phyloP scores from a whole-genome alignment of 2,797 vertebrate genomes.

The Neosilurus hyrtlii region DNA sequence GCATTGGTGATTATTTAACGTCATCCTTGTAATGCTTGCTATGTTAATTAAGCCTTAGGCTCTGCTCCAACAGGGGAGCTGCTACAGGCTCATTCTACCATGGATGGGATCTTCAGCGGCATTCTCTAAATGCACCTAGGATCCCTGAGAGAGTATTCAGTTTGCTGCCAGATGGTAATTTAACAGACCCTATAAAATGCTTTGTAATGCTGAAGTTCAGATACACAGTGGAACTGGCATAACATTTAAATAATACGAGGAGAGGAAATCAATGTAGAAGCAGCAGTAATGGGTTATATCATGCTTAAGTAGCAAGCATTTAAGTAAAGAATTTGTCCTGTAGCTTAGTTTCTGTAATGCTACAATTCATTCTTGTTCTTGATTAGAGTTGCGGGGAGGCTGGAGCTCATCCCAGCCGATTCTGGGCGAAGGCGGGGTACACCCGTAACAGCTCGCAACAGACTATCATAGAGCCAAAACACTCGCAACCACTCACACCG shows the following conservation, averaged over 20 bases:
- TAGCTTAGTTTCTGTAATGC: too few species aligned
- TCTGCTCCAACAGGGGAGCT: constrained; percentile 51
- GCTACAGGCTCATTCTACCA: constrained; percentile 32
- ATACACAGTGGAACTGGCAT: constrained; percentile 6
- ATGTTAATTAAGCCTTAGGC: constrained; percentile 67
- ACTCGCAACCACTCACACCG: too few species aligned
- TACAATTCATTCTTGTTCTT: too few species aligned
- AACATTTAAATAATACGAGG: background rate
- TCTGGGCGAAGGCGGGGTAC: too few species aligned
- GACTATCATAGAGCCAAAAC: too few species aligned
- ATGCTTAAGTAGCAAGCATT: background rate
- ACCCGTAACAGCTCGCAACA: too few species aligned
- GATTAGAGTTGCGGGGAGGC: too few species aligned
- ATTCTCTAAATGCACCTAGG: constrained; percentile 14
- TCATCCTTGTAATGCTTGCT: constrained; percentile 64
- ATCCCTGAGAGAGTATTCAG: constrained; percentile 39
- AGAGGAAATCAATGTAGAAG: background rate
- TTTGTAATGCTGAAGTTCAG: constrained; percentile 39
- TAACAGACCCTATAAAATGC: constrained; percentile 25
- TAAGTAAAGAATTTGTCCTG: background rate
- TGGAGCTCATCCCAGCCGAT: too few species aligned
- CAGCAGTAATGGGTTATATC: too few species aligned
- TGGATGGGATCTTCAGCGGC: constrained; percentile 14
- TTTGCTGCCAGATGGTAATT: constrained; percentile 46
- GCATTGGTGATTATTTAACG: constrained; percentile 69